A percentile compares a stretch with the other conserved stretches of the same genome.
phyloP scores from a whole-genome alignment of 1,140 invertebrate genomes.

The Lasioglossum albipes region DNA sequence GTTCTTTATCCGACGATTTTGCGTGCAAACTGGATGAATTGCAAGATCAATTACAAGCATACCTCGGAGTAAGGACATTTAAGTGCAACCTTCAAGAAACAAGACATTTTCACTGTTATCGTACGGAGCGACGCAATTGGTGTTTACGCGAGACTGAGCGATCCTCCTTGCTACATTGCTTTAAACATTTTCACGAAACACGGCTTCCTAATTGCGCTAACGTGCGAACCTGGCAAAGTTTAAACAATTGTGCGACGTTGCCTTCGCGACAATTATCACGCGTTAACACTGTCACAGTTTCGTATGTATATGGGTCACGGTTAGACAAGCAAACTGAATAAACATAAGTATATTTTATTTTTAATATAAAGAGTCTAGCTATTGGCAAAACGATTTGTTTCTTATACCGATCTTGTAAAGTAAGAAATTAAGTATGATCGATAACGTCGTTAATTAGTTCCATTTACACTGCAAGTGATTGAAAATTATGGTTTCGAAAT shows the following conservation, averaged over 20 bases:
- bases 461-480: too few species aligned
- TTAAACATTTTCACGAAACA: neutral
- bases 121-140: neutral
- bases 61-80: neutral
- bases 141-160: neutral
- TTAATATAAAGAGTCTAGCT: too few species aligned
- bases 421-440: too few species aligned
- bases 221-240: neutral
- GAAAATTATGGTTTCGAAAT: too few species aligned
- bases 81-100: neutral
- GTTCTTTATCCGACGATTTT: too few species aligned
- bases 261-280: neutral
- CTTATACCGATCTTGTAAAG: too few species aligned
- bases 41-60: too few species aligned
- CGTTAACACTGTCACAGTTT: neutral
- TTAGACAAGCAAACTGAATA: neutral
- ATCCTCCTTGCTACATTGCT: neutral
- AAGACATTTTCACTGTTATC: neutral
- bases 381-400: too few species aligned
- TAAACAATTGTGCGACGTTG: neutral
- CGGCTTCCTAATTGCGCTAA: neutral
- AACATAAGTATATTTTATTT: too few species aligned
- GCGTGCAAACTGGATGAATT: too few species aligned
- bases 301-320: neutral
- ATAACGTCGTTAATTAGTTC: too few species aligned